phyloP scores from a whole-genome alignment of 92 coral and sea anemone genomes.

The Epizoanthus ramosus region DNA sequence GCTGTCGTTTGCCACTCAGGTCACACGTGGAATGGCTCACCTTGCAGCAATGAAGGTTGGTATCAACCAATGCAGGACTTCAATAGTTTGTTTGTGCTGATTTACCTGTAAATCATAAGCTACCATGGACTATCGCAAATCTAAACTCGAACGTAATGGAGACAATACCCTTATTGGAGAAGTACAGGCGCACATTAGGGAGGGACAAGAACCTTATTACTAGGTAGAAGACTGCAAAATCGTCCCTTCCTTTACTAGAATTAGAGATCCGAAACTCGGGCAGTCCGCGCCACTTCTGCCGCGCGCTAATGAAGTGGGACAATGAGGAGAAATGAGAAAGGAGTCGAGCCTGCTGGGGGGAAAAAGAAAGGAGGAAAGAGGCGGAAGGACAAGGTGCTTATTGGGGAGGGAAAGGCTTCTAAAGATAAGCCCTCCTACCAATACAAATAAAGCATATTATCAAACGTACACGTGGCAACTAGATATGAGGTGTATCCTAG shows the following conservation, averaged over 20 bases:
- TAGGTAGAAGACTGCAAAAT: too few species aligned
- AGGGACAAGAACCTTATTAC: background rate
- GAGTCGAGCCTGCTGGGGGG: too few species aligned
- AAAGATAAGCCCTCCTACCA: too few species aligned
- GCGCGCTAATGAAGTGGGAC: too few species aligned
- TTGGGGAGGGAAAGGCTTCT: too few species aligned
- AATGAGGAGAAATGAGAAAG: background rate
- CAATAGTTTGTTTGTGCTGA: background rate
- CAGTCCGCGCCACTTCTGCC: background rate
- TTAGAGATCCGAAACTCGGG: background rate
- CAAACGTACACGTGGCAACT: too few species aligned
- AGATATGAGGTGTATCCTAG: too few species aligned
- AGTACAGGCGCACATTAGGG: background rate
- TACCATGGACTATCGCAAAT: background rate
- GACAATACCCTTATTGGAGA: background rate
- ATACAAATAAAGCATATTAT: too few species aligned
- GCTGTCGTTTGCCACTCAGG: slow-evolving; percentile 89
- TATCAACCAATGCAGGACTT: background rate
- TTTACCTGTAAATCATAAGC: background rate
- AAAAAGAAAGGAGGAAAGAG: too few species aligned
- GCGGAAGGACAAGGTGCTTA: too few species aligned
- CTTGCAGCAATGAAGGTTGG: slow-evolving; percentile 94
- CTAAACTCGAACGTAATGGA: too few species aligned
- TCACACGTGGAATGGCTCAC: slow-evolving; percentile 94
- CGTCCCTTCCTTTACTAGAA: too few species aligned